These are phyloP conservation scores for Hirundo rustica DNA, from an alignment of 2,797 vertebrate genomes.

Conservation along the genomic window DNA sequence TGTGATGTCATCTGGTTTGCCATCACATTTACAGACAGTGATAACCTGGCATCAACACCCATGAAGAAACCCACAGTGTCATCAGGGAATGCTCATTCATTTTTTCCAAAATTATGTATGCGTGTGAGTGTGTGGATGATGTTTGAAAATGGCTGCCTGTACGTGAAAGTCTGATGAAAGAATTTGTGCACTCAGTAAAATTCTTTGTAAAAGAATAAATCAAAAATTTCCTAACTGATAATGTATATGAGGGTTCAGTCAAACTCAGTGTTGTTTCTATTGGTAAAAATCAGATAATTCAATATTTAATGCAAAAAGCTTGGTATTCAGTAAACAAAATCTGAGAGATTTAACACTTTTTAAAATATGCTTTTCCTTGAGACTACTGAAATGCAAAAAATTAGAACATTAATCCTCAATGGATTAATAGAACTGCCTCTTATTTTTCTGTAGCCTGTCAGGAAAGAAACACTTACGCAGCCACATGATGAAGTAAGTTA, in stretches of 20 bases:
- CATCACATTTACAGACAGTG: conserved; percentile 18
- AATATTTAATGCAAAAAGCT: not conserved
- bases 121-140: not conserved
- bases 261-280: not conserved
- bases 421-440: not conserved
- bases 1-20: conserved; percentile 57
- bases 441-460: not conserved
- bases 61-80: conserved; percentile 25
- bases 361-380: not conserved
- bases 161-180: not conserved
- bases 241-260: not conserved
- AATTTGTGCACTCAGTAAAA: not conserved
- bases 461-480: not conserved
- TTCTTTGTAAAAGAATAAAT: not conserved
- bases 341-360: not conserved
- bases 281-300: not conserved
- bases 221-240: not conserved
- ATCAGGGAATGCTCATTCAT: conserved; percentile 7
- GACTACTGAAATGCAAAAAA: not conserved
- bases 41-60: conserved; percentile 35
- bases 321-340: not conserved
- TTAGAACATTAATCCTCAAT: not conserved
- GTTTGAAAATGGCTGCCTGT: not conserved
- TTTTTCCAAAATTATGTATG: conserved; percentile 16
- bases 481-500: not conserved